These are phyloP conservation scores for Phalanger gymnotis DNA, from an alignment of 2,797 vertebrate genomes.

Conservation along the genomic window DNA sequence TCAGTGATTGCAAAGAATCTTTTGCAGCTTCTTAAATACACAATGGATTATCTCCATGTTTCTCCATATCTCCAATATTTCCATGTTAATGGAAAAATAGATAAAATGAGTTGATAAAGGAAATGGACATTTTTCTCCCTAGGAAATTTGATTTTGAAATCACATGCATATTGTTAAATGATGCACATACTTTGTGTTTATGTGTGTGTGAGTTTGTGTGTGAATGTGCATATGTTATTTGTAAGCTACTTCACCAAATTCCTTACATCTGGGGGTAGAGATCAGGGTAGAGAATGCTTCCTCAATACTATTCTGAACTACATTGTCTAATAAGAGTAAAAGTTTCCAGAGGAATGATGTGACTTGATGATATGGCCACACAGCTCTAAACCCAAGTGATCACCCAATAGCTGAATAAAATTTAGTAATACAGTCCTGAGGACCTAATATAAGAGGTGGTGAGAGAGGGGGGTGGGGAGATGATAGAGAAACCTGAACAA, in stretches of 20 bases:
- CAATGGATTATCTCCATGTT: conserved; percentile 33
- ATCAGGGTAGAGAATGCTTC: neutral
- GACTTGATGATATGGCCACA: neutral
- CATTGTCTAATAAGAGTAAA: conserved; percentile 7
- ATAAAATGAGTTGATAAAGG: conserved; percentile 46
- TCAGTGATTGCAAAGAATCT: conserved; percentile 32
- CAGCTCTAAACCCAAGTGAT: conserved; percentile 5
- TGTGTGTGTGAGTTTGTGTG: conserved; percentile 20
- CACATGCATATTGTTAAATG: conserved; percentile 43
- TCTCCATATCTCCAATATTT: too few species aligned
- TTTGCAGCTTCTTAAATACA: conserved; percentile 24
- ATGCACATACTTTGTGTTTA: conserved; percentile 40
- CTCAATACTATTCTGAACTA: neutral
- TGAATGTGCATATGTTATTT: conserved; percentile 12
- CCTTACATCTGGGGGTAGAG: neutral
- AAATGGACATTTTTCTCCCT: conserved; percentile 48
- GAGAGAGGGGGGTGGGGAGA: neutral
- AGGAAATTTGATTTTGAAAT: conserved; percentile 58
- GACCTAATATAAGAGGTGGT: neutral
- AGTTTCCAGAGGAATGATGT: neutral
- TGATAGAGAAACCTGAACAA: neutral
- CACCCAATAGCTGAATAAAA: conserved; percentile 35
- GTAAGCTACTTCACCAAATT: conserved; percentile 45
- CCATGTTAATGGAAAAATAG: conserved; percentile 58
- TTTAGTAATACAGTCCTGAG: neutral